Evolutionary conservation across 1,140 invertebrate species (phyloP).

Genomic region (Pentalonia nigronervosa): DNA sequence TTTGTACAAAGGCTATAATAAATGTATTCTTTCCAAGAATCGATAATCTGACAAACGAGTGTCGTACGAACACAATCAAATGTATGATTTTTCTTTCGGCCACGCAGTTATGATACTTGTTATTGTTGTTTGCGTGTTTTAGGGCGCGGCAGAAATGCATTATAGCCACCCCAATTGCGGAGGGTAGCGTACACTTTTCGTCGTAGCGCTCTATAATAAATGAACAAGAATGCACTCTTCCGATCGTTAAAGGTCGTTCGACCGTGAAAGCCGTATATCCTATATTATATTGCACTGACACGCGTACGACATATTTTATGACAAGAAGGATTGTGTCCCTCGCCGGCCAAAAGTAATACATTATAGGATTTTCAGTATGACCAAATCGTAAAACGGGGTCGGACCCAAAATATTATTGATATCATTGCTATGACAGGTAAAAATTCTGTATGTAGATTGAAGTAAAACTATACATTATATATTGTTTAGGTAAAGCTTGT

Average conservation of each 20-base stretch:
- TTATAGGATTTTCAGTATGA: background rate
- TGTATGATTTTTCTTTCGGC: background rate
- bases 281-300: slow-evolving; percentile 5
- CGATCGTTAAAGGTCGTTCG: slow-evolving; percentile 48
- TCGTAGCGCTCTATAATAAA: background rate
- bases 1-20: background rate
- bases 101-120: slow-evolving; percentile 15
- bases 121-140: slow-evolving; percentile 32
- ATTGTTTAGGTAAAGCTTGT: background rate
- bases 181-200: slow-evolving; percentile 24
- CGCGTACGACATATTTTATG: slow-evolving; percentile 14
- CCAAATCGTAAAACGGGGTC: background rate
- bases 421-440: background rate
- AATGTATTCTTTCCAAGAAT: background rate
- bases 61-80: slow-evolving; percentile 21
- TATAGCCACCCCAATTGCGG: slow-evolving; percentile 29
- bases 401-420: background rate
- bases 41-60: slow-evolving; percentile 20
- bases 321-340: background rate
- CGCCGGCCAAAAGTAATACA: background rate
- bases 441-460: background rate
- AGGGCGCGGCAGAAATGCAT: slow-evolving; percentile 34
- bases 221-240: slow-evolving; percentile 27
- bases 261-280: background rate
- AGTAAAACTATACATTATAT: background rate